Conservation (phyloP, 2,113 vertebrate species). For the Sula dactylatra region DNA sequence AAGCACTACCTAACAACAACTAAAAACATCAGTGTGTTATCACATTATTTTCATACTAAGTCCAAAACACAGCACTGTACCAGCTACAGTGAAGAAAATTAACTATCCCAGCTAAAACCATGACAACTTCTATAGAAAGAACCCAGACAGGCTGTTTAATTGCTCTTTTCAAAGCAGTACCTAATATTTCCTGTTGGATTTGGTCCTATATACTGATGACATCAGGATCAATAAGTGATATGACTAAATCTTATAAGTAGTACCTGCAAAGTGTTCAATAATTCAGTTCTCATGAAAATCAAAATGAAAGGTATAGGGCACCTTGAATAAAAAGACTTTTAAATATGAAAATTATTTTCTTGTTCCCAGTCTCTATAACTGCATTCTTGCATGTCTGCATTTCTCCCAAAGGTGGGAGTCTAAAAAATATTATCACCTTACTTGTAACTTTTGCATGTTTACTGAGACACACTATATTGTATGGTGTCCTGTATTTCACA, state of each 20-base stretch:
- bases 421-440: neutral
- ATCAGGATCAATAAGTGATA: neutral
- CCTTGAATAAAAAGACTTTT: neutral
- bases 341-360: neutral
- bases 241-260: neutral
- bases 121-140: neutral
- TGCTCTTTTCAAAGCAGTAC: neutral
- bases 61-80: too few species aligned
- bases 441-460: neutral
- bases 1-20: too few species aligned
- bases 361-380: neutral
- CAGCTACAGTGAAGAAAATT: too few species aligned
- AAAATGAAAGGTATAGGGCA: neutral
- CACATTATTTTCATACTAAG: too few species aligned
- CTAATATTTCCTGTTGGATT: neutral
- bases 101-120: too few species aligned
- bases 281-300: neutral
- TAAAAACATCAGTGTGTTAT: too few species aligned
- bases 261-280: neutral
- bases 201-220: neutral
- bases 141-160: neutral
- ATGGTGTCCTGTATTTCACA: neutral
- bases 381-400: neutral
- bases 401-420: neutral
- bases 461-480: neutral